Percentiles rank a stretch among this genome's conserved stretches.
Conservation (phyloP, 2,113 vertebrate species). For the Salvelinus fontinalis region DNA sequence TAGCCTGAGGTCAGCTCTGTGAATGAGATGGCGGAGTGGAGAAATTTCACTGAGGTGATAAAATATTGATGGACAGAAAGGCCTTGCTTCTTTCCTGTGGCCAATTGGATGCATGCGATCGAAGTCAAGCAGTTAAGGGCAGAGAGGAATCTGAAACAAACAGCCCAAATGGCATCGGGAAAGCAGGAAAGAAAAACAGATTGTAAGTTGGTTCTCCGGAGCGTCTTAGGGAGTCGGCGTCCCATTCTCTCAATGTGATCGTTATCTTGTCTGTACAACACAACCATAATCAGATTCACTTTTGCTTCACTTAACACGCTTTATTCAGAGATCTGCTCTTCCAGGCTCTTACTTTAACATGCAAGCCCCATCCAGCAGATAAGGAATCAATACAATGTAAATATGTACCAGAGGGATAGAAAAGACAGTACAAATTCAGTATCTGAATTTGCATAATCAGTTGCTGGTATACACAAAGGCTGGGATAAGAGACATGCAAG, state of each 20-base stretch:
- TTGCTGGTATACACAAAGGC: neutral
- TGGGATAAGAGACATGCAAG: conserved; percentile 28
- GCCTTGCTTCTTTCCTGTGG: conserved; percentile 12
- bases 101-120: neutral
- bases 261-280: conserved; percentile 20
- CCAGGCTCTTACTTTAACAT: conserved; percentile 36
- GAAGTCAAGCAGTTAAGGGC: no score
- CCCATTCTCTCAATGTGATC: no score
- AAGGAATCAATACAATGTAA: conserved; percentile 51
- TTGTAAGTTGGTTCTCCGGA: neutral
- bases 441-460: no score
- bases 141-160: conserved; percentile 25
- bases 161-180: conserved; percentile 21
- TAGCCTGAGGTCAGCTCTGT: conserved; percentile 51
- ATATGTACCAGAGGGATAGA: conserved; percentile 26
- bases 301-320: conserved; percentile 35
- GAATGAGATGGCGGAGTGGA: conserved; percentile 59
- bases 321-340: conserved; percentile 37
- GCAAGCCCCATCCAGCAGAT: conserved; percentile 46
- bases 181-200: neutral
- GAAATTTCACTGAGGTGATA: conserved; percentile 59
- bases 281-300: conserved; percentile 48
- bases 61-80: conserved; percentile 65
- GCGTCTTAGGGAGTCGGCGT: neutral
- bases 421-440: conserved; percentile 20